These are phyloP conservation scores for Eulemur macaco DNA, from an alignment of 2,113 vertebrate species.

Conservation along the genomic window DNA sequence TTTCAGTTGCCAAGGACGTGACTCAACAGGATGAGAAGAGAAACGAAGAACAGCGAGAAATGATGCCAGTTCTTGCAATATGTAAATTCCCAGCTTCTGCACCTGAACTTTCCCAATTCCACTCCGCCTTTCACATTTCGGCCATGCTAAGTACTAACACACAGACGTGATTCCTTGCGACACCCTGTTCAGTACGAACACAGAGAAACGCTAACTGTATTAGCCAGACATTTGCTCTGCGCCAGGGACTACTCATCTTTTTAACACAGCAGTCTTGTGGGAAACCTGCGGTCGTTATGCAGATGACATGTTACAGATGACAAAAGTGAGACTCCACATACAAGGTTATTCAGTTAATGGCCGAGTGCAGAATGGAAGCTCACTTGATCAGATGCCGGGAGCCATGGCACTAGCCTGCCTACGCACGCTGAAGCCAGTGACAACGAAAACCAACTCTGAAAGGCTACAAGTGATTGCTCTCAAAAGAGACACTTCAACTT, in stretches of 20 bases:
- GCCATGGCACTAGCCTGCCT: rapidly evolving
- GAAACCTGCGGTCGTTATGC: neutral
- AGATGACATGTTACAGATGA: neutral
- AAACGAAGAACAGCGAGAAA: neutral
- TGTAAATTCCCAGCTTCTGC: neutral
- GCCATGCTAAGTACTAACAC: neutral
- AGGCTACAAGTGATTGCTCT: neutral
- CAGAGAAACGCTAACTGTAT: neutral
- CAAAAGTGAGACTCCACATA: neutral
- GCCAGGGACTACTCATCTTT: neutral
- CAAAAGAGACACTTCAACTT: neutral
- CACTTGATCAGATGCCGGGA: neutral
- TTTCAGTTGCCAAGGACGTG: neutral
- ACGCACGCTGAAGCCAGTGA: neutral
- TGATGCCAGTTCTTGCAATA: rapidly evolving
- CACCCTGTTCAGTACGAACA: neutral
- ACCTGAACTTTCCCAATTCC: neutral
- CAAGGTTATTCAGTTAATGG: neutral
- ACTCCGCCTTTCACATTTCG: too few species aligned
- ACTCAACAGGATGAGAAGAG: neutral
- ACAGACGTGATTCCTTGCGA: neutral
- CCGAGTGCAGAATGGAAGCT: neutral
- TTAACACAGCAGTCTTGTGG: neutral
- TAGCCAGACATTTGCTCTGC: neutral
- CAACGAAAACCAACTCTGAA: neutral